phyloP scores from a whole-genome alignment of 2,888 invertebrate species.

The Microchrysa polita region DNA sequence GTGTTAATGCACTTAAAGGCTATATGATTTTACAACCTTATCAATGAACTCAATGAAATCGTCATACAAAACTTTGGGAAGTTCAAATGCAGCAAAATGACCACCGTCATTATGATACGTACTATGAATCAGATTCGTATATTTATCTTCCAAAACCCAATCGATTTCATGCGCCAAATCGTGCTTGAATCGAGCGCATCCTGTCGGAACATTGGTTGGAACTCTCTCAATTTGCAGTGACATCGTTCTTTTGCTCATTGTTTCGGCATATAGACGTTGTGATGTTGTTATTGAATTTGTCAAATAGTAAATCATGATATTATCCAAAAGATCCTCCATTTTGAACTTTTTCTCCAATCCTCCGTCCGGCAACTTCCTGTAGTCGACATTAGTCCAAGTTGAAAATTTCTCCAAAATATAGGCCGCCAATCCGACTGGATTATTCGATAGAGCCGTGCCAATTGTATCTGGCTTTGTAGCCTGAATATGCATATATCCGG shows the following conservation, averaged over 20 bases:
- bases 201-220: constrained; percentile 75
- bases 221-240: constrained; percentile 64
- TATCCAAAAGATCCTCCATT: constrained; percentile 70
- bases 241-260: constrained; percentile 56
- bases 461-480: constrained; percentile 90
- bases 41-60: constrained; percentile 74
- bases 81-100: constrained; percentile 87
- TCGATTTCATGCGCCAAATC: constrained; percentile 73
- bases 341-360: constrained; percentile 69
- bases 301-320: constrained; percentile 83
- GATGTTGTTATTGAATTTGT: constrained; percentile 77
- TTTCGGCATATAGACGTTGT: constrained; percentile 75
- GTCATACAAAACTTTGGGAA: constrained; percentile 74
- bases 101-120: constrained; percentile 77
- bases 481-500: constrained; percentile 80
- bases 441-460: constrained; percentile 65
- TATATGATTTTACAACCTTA: constrained; percentile 56
- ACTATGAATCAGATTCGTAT: constrained; percentile 73
- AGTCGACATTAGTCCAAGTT: constrained; percentile 71
- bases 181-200: constrained; percentile 77
- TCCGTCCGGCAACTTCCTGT: constrained; percentile 70
- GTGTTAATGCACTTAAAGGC: background rate
- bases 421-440: constrained; percentile 85
- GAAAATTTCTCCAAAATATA: constrained; percentile 91
- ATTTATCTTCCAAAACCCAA: constrained; percentile 69